A percentile compares a stretch with the other conserved stretches of the same genome.
Evolutionary conservation across 2,888 invertebrate genomes (phyloP).

Genomic region (Athalia cordata): DNA sequence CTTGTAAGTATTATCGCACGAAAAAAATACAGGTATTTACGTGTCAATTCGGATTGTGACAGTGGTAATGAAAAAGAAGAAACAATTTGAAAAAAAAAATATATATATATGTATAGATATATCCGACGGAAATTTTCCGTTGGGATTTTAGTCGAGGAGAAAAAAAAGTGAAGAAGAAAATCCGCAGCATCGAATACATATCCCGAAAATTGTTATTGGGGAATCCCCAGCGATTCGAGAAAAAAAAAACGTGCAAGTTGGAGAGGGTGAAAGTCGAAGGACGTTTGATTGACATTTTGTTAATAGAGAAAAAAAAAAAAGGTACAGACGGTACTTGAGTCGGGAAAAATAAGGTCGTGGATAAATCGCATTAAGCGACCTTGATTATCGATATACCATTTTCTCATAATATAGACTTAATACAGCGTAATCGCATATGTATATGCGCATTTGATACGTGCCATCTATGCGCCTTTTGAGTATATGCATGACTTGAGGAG

Average conservation of each 20-base stretch:
- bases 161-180: too few species aligned
- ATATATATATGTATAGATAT: too few species aligned
- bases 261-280: too few species aligned
- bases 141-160: too few species aligned
- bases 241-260: background rate
- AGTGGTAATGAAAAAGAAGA: too few species aligned
- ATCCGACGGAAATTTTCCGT: too few species aligned
- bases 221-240: background rate
- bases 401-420: background rate
- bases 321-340: background rate
- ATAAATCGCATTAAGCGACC: conserved; percentile 4
- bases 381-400: background rate
- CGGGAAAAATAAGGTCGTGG: conserved; percentile 1
- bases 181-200: too few species aligned
- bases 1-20: background rate
- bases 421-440: background rate
- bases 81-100: too few species aligned
- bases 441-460: background rate
- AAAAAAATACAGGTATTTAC: background rate
- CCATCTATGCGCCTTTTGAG: conserved; percentile 25
- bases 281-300: too few species aligned
- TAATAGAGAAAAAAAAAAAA: too few species aligned
- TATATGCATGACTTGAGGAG: conserved; percentile 22
- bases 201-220: too few species aligned
- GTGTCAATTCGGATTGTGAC: too few species aligned